Conservation (phyloP, 2,113 vertebrate genomes). For the Puntigrus tetrazona region DNA sequence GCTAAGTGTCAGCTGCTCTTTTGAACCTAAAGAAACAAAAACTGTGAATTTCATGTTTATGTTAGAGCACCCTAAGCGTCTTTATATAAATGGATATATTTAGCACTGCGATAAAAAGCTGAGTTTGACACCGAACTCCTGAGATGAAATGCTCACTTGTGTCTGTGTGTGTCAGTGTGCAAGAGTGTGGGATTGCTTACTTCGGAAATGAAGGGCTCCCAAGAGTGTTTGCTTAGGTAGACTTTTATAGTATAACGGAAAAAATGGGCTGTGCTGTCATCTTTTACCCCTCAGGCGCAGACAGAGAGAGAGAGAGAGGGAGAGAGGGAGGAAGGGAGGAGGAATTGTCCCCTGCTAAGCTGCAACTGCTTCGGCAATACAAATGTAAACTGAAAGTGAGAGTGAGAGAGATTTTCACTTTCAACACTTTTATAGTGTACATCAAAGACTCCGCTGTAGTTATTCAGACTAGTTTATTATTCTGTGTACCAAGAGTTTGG, state of each 20-base stretch:
- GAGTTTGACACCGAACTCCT: conserved; percentile 29
- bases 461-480: conserved; percentile 34
- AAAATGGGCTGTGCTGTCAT: conserved; percentile 46
- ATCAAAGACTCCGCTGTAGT: conserved; percentile 47
- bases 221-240: conserved; percentile 38
- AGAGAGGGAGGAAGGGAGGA: conserved; percentile 11
- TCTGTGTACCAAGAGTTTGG: conserved; percentile 41
- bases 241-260: conserved; percentile 45
- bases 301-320: conserved; percentile 19
- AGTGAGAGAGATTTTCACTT: conserved; percentile 41
- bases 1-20: not conserved
- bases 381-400: conserved; percentile 39
- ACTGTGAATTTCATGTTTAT: not conserved
- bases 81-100: conserved; percentile 24
- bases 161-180: conserved; percentile 30
- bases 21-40: not conserved
- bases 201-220: conserved; percentile 22
- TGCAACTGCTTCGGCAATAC: conserved; percentile 35
- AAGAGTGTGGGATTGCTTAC: conserved; percentile 31
- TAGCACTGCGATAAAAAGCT: conserved; percentile 14
- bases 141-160: conserved; percentile 35
- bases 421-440: conserved; percentile 44
- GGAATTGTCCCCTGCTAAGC: conserved; percentile 31
- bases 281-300: conserved; percentile 43
- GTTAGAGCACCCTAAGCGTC: not conserved